These are phyloP conservation scores for Coronaproctus castanopsis DNA, from an alignment of 2,888 invertebrate genomes.

Conservation along the genomic window DNA sequence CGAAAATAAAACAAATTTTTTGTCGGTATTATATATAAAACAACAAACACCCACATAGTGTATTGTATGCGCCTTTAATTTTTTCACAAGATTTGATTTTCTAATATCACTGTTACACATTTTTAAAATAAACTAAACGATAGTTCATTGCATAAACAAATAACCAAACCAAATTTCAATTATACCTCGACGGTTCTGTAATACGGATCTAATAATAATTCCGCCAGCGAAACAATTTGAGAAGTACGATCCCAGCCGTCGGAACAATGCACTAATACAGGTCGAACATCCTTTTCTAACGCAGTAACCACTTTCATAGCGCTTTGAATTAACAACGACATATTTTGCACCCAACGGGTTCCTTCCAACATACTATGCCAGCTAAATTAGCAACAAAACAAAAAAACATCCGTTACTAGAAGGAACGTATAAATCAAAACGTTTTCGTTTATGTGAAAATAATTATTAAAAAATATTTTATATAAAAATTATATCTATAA, in stretches of 20 bases:
- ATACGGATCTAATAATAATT: slow-evolving; percentile 78
- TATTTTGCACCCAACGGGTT: slow-evolving; percentile 78
- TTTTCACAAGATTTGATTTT: no score
- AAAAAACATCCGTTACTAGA: background rate
- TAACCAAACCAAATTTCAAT: no score
- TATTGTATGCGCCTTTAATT: no score
- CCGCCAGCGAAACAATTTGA: slow-evolving; percentile 82
- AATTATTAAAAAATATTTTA: slow-evolving; percentile 6
- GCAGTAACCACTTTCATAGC: slow-evolving; percentile 61
- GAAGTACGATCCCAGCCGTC: slow-evolving; percentile 99
- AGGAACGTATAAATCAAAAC: background rate
- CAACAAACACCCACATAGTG: no score
- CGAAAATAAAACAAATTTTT: no score
- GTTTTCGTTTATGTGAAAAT: background rate
- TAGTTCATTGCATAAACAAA: no score
- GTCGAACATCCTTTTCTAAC: slow-evolving; percentile 57
- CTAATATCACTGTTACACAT: no score
- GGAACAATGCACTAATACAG: slow-evolving; percentile 91
- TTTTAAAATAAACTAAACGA: no score
- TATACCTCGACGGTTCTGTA: slow-evolving; percentile 82
- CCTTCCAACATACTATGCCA: slow-evolving; percentile 77
- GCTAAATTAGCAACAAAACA: slow-evolving; percentile 31
- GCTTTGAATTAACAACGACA: slow-evolving; percentile 63
- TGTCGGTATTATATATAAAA: no score
- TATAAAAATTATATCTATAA: no score